Conservation (phyloP, 2,113 vertebrate genomes). For the Scolopax mira region DNA sequence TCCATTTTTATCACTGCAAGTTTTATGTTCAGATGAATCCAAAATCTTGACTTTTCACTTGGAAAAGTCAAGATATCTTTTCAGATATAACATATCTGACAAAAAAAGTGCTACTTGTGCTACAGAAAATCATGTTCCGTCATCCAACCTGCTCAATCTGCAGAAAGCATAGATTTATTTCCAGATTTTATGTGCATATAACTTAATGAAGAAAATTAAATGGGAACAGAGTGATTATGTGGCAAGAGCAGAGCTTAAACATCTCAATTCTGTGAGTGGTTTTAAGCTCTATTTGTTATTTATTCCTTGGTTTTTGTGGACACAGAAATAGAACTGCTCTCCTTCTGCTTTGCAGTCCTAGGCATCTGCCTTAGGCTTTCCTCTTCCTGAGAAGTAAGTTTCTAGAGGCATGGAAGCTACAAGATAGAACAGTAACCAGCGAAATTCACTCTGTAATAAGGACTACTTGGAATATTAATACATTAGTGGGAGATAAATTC, state of each 20-base stretch:
- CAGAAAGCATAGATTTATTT: not conserved
- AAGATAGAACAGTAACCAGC: not conserved
- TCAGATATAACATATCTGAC: not conserved
- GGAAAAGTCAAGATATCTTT: too few relatives aligned
- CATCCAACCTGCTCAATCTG: not conserved
- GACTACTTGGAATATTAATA: fast-evolving
- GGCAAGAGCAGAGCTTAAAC: not conserved
- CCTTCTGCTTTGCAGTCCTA: not conserved
- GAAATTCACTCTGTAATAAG: not conserved
- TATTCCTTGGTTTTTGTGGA: not conserved
- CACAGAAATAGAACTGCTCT: not conserved
- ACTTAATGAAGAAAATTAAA: not conserved
- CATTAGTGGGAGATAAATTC: not conserved
- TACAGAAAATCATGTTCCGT: not conserved
- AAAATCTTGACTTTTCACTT: not conserved
- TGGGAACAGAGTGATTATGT: not conserved
- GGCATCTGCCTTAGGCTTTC: not conserved
- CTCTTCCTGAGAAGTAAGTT: not conserved
- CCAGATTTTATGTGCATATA: not conserved
- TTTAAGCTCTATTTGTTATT: not conserved
- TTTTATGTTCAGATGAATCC: not conserved
- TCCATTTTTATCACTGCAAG: not conserved
- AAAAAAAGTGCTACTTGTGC: not conserved
- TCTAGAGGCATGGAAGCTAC: not conserved
- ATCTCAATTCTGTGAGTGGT: fast-evolving